Evolutionary conservation across 2,113 vertebrate genomes (phyloP), one percentile per base, ranked within the genome.

Genomic region (Natator depressus): DNA sequence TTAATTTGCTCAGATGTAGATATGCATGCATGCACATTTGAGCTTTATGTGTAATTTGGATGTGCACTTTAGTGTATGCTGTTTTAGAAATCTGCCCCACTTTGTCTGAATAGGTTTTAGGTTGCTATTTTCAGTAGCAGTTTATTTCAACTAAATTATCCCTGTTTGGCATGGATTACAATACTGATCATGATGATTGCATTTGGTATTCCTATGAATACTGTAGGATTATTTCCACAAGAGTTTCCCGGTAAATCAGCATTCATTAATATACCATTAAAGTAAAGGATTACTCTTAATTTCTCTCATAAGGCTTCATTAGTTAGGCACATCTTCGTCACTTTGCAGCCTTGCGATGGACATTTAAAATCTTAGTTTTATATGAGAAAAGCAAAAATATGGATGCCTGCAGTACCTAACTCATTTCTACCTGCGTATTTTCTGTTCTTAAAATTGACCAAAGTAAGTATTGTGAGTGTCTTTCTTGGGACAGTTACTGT

Each of bases 251-350:
- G 72, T 69, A 81, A 47, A 78, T 90, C 88, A 25, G 20, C 38
- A 7, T 93, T 85, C 19, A 49, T 87, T 93, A 88, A 50, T 91
- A 80, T 53, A 47, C 50, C 46, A 20, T 69, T 80, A 17, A 82
- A 78, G 87, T 84, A 76, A 85, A 91, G 69, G 57, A 84, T 90
- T 75, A 5, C 51, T 92, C 65, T 65, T 80, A 5, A 69, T 93
- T 95, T 88, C 53, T 38, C 53, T 72, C 50, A 69, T 49, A 11
- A 0, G 17, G 13, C 20, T 79, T 65, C 25, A 57, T 91, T 82
- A 69, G 51, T 88, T 79, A 55, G 47, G 1, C 49, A 42, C 46
- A 90, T 89, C 20, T 5, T 46, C 85, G 96, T 83, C 31, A 19
- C 72, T 72, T 88, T 84, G 57, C 78, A 47, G 0, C 89, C 35